Evolutionary conservation across 2,888 invertebrate species (phyloP).

Genomic region (Tineola bisselliella): DNA sequence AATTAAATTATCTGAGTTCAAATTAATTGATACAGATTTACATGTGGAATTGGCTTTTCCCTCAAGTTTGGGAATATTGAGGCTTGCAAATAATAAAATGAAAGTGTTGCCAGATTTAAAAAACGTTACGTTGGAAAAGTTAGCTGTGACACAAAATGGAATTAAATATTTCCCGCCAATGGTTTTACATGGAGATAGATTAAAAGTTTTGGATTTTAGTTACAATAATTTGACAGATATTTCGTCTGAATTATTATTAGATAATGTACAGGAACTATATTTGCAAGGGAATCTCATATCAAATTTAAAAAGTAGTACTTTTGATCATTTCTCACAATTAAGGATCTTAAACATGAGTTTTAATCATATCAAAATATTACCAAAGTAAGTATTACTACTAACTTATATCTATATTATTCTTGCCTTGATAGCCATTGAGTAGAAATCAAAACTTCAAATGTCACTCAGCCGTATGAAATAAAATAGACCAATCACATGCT

Average conservation of each 20-base stretch:
- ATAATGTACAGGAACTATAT: not conserved
- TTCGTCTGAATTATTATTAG: not conserved
- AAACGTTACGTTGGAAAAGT: not conserved
- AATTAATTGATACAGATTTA: not conserved
- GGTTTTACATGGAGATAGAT: not conserved
- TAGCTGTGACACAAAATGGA: not conserved
- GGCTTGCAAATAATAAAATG: not conserved
- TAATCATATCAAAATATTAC: not conserved
- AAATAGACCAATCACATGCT: too few relatives aligned
- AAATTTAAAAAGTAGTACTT: not conserved
- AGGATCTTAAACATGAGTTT: not conserved
- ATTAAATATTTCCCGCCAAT: not conserved
- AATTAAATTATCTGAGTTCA: not conserved
- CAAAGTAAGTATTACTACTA: conserved; percentile 3
- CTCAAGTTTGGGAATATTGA: not conserved
- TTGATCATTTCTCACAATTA: not conserved
- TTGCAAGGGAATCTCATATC: not conserved
- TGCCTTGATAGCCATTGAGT: too few relatives aligned
- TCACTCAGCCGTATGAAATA: too few relatives aligned
- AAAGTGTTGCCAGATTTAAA: not conserved
- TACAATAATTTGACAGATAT: not conserved
- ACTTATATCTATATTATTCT: too few relatives aligned
- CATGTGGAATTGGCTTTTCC: not conserved
- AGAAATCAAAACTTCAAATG: too few relatives aligned
- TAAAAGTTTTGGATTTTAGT: not conserved